These are phyloP conservation scores for Dendrocincla fuliginosa DNA, from an alignment of 2,797 vertebrate species.

Conservation along the genomic window DNA sequence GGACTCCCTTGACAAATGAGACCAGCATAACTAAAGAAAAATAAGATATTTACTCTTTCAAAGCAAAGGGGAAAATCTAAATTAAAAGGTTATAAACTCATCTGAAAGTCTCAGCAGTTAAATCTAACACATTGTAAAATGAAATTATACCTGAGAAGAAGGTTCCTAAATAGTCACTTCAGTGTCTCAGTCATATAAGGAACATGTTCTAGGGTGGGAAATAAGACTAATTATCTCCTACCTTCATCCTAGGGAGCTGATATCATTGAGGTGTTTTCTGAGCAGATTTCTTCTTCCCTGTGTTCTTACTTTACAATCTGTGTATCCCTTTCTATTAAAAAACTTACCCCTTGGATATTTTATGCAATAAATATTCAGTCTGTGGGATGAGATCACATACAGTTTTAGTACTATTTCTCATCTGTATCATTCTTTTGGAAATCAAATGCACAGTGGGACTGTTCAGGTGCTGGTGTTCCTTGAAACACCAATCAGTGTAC, in stretches of 20 bases:
- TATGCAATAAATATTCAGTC: not conserved
- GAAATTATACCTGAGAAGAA: not conserved
- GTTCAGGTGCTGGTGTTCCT: not conserved
- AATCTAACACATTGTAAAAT: not conserved
- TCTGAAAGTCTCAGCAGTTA: not conserved
- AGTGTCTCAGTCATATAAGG: not conserved
- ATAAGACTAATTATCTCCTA: not conserved
- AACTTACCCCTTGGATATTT: not conserved
- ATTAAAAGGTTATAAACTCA: not conserved
- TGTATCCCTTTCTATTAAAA: not conserved
- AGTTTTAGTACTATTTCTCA: not conserved
- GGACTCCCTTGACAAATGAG: not conserved
- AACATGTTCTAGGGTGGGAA: not conserved
- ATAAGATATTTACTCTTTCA: not conserved
- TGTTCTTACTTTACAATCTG: not conserved
- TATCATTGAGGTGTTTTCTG: not conserved
- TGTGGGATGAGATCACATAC: not conserved
- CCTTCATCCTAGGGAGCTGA: not conserved
- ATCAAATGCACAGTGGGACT: not conserved
- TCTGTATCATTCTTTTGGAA: not conserved
- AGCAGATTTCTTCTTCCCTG: not conserved
- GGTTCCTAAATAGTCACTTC: not conserved
- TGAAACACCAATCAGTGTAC: not conserved
- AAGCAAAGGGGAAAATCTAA: not conserved
- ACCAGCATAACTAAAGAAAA: not conserved